Percentiles rank a stretch among this genome's conserved stretches.
Evolutionary conservation across 35 echinoderm and acorn worm species (phyloP).

Genomic region (Lytechinus pictus): DNA sequence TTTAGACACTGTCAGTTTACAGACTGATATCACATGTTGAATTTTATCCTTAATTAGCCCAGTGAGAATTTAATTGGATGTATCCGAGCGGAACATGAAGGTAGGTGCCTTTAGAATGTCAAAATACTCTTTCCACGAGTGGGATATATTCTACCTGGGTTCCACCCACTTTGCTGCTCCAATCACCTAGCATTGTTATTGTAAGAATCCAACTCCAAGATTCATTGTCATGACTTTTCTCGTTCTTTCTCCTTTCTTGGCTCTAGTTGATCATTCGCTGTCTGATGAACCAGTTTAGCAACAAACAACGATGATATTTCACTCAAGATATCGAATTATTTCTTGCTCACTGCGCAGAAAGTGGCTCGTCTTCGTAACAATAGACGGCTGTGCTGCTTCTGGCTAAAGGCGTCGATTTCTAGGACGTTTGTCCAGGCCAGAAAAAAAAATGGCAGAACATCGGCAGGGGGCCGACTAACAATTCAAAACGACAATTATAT

Average conservation of each 20-base stretch:
- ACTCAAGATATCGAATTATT: neutral
- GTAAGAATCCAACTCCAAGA: neutral
- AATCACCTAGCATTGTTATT: neutral
- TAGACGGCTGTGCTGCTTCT: neutral
- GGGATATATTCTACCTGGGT: neutral
- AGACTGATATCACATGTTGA: neutral
- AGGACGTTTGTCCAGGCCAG: neutral
- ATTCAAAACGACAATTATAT: conserved; percentile 18
- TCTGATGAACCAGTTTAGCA: neutral
- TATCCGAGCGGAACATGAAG: neutral
- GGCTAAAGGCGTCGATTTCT: conserved; percentile 1
- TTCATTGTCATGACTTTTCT: neutral
- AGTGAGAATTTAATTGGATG: neutral
- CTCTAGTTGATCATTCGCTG: neutral
- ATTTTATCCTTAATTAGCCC: neutral
- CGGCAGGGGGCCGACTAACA: conserved; percentile 30
- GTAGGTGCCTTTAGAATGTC: neutral
- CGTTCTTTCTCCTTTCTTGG: neutral
- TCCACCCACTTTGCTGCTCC: neutral
- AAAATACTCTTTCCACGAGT: neutral
- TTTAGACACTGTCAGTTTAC: neutral
- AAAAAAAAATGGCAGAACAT: conserved; percentile 20
- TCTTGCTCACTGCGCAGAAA: neutral
- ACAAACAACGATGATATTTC: neutral
- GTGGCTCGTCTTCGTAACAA: neutral